Evolutionary conservation across 2,888 invertebrate species (phyloP).

Genomic region (Tinea trinotella): DNA sequence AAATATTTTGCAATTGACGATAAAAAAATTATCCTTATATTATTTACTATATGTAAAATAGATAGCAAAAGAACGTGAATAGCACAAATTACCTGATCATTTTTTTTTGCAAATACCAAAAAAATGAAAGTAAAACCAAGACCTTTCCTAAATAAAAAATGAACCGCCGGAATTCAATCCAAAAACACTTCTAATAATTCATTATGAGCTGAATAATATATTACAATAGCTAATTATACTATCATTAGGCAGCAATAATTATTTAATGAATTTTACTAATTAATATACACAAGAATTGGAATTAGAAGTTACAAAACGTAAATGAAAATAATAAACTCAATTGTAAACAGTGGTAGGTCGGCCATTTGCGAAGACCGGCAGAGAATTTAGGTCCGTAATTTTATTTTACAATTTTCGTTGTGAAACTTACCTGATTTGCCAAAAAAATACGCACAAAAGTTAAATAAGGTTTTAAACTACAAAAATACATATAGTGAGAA

Average conservation of each 20-base stretch:
- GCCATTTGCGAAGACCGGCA: conserved; percentile 81
- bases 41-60: too few species aligned
- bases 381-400: conserved; percentile 74
- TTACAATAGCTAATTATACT: not conserved
- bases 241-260: not conserved
- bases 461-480: conserved; percentile 36
- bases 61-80: too few species aligned
- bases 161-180: conserved; percentile 4
- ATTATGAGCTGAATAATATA: not conserved
- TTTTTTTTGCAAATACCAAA: too few species aligned
- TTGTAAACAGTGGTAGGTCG: conserved; percentile 79
- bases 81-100: too few species aligned
- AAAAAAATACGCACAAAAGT: conserved; percentile 59
- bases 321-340: conserved; percentile 43
- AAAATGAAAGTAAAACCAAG: not conserved
- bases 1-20: too few species aligned
- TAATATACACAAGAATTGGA: not conserved
- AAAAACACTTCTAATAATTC: conserved; percentile 13
- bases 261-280: not conserved
- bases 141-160: not conserved
- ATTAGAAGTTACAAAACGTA: not conserved
- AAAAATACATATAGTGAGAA: conserved; percentile 49
- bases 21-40: too few species aligned
- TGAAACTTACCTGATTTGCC: conserved; percentile 57
- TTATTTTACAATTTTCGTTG: conserved; percentile 50